Base-by-base conservation (phyloP, 1,140 invertebrate species). In the Orchesella cincta region DNA sequence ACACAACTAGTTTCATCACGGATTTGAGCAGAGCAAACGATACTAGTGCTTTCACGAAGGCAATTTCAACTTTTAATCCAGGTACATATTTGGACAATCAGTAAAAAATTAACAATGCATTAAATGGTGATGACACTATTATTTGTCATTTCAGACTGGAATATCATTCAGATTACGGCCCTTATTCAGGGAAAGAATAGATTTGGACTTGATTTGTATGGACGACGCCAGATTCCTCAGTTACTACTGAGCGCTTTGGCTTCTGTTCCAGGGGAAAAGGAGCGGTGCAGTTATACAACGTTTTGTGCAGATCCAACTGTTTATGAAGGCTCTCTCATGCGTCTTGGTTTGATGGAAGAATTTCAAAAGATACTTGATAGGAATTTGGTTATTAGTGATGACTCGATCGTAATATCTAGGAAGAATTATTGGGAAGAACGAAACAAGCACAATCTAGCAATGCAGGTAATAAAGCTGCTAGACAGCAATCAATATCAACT, bases 361-460 rank as follows among this genome's bases (percentile, higher is more conserved):
- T 73, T 73, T 26, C 35, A 73, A 51, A 73, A 73, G 26, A 26
- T 73, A 8, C 35, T 73, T 14, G 71, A 73, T 51, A 3, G 28
- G 2, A 73, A 73, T 46, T 31, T 73, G 20, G 26, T 51, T 14
- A 73, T 73, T 8, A 73, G 71, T 46, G 71, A 73, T 23, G 71
- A 73, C 23, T 23, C 18, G 1, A 28, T 26, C 20, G 71, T 73
- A 14, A 73, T 73, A 39, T 46, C 71, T 23, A 20, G 71, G 23
- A 3, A 28, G 8, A 73, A 73, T 18, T 73, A 73, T 23, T 73
- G 71, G 71, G 71, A 73, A 23, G 71, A 73, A 28, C 5, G 71
- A 39, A n/a, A 35, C 3, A 73, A 73, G n/a, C 62, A 67, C 33
- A 67, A 67, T 67, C 28, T 31, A 29, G 62, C 62, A 12, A 67